Conservation (phyloP, 2,113 vertebrate genomes). For the Hyperopisus bebe region DNA sequence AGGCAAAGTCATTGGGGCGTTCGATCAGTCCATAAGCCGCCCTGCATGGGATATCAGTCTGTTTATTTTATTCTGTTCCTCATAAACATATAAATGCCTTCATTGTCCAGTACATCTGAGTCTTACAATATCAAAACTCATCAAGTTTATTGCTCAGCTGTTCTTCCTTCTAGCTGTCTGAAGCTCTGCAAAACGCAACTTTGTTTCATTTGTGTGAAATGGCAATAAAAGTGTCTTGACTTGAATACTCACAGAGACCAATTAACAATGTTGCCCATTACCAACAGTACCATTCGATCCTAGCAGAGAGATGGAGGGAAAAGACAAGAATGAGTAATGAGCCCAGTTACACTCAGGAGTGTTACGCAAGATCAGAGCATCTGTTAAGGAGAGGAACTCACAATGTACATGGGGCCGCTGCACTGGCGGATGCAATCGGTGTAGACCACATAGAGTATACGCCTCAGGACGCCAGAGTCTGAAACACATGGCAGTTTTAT, state of each 20-base stretch:
- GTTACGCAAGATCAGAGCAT: constrained; percentile 30
- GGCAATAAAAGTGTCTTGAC: neutral
- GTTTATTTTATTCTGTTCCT: neutral
- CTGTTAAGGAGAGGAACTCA: constrained; percentile 54
- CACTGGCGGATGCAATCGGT: constrained; percentile 90
- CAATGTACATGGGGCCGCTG: constrained; percentile 92
- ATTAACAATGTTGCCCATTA: constrained; percentile 96
- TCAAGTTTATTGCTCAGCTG: neutral
- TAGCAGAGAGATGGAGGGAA: constrained; percentile 38
- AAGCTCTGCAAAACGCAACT: neutral
- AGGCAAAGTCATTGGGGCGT: constrained; percentile 91
- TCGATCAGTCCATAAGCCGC: constrained; percentile 86
- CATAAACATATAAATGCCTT: neutral
- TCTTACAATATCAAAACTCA: neutral
- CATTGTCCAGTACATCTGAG: neutral
- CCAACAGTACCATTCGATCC: constrained; percentile 94
- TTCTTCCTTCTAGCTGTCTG: neutral
- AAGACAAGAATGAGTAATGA: neutral
- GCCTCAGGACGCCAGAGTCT: constrained; percentile 79
- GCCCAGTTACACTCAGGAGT: neutral
- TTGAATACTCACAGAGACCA: constrained; percentile 89
- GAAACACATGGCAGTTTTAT: constrained; percentile 6
- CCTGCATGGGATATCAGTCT: constrained; percentile 46
- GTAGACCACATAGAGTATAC: constrained; percentile 81
- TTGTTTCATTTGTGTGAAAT: neutral